These are phyloP conservation scores for Scytalopus superciliaris DNA, from an alignment of 2,113 vertebrate species.

Conservation along the genomic window DNA sequence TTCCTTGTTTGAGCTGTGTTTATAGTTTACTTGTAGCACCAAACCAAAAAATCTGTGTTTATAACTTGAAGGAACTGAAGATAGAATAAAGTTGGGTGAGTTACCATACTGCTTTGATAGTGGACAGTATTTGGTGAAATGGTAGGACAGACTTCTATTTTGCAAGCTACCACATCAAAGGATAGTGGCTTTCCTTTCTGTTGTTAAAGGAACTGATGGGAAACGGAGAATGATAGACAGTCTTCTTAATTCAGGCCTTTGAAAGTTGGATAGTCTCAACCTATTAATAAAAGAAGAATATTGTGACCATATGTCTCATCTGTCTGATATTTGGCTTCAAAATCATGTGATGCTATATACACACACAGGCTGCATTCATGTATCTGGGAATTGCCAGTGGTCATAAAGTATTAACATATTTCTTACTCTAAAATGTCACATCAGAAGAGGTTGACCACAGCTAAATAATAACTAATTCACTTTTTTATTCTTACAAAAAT, in stretches of 20 bases:
- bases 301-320: conserved; percentile 49
- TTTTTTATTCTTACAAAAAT: neutral
- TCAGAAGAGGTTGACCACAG: neutral
- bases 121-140: neutral
- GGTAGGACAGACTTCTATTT: neutral
- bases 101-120: neutral
- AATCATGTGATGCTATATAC: neutral
- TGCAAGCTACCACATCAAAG: conserved; percentile 9
- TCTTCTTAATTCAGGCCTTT: conserved; percentile 35
- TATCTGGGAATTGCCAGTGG: neutral
- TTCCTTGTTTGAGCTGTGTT: neutral
- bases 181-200: neutral
- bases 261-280: conserved; percentile 9
- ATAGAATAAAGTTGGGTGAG: neutral
- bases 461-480: neutral
- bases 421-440: neutral
- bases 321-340: conserved; percentile 5
- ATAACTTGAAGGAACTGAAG: neutral
- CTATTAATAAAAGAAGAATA: conserved; percentile 41
- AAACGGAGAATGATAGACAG: neutral
- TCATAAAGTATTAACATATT: neutral
- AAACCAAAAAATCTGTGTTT: neutral
- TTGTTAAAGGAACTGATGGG: neutral
- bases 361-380: neutral
- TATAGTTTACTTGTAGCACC: neutral